Evolutionary conservation across 1,140 invertebrate species (phyloP).

Genomic region (Nebria ingens): DNA sequence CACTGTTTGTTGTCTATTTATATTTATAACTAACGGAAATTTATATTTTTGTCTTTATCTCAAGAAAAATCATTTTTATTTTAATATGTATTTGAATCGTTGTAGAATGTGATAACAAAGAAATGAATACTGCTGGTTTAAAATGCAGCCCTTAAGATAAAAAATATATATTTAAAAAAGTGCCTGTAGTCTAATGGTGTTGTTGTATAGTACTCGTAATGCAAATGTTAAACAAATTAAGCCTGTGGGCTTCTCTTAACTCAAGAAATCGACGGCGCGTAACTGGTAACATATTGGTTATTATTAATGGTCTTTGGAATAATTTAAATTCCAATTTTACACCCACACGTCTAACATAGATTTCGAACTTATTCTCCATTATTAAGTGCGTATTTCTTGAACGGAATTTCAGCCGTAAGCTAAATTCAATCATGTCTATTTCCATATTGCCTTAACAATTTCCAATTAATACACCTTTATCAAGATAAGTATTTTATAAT

Average conservation of each 20-base stretch:
- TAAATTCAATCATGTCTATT: background rate
- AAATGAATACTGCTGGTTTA: background rate
- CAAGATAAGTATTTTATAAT: too few relatives aligned
- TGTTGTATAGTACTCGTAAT: slow-evolving; percentile 1
- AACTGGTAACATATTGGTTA: slow-evolving; percentile 9
- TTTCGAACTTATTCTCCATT: background rate
- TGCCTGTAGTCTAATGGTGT: background rate
- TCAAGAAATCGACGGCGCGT: slow-evolving; percentile 7
- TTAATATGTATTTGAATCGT: too few relatives aligned
- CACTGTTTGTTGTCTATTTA: too few relatives aligned
- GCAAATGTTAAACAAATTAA: slow-evolving; percentile 1
- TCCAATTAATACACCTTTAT: too few relatives aligned
- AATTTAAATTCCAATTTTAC: slow-evolving; percentile 10
- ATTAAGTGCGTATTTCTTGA: slow-evolving; percentile 1
- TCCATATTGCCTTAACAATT: too few relatives aligned
- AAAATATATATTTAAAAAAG: background rate
- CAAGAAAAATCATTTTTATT: too few relatives aligned
- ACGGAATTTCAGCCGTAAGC: background rate
- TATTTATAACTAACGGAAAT: too few relatives aligned
- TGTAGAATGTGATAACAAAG: too few relatives aligned
- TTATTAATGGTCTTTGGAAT: slow-evolving; percentile 7
- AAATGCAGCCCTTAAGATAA: background rate
- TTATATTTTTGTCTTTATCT: too few relatives aligned
- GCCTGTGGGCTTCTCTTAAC: background rate
- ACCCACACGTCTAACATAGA: background rate